phyloP scores from a whole-genome alignment of 2,113 vertebrate genomes.

The Lycocorax pyrrhopterus region DNA sequence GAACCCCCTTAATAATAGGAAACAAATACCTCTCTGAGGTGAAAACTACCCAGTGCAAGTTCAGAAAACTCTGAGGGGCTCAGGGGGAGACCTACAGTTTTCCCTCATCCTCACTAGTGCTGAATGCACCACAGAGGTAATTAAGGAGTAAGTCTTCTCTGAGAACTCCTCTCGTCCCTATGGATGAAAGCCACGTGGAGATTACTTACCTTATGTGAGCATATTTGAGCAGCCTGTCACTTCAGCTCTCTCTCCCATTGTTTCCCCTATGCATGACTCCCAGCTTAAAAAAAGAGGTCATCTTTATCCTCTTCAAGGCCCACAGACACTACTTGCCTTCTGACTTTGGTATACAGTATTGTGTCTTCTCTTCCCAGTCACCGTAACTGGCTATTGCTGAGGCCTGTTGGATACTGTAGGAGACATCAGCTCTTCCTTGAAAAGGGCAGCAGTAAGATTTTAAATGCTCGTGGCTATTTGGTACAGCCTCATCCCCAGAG shows the following conservation, averaged over 20 bases:
- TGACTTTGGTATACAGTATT: not conserved
- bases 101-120: not conserved
- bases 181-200: not conserved
- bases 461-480: not conserved
- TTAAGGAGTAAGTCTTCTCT: not conserved
- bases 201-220: not conserved
- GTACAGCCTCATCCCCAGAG: not conserved
- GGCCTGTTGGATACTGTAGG: not conserved
- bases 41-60: not conserved
- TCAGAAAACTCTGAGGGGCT: not conserved
- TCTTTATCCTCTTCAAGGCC: not conserved
- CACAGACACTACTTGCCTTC: not conserved
- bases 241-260: not conserved
- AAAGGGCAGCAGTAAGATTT: not conserved
- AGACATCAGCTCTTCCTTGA: not conserved
- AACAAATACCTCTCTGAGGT: not conserved
- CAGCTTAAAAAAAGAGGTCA: not conserved
- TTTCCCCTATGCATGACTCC: not conserved
- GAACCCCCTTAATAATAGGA: not conserved
- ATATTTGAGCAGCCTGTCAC: not conserved
- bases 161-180: not conserved
- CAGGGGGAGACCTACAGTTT: not conserved
- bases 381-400: not conserved
- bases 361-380: not conserved
- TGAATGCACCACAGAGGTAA: not conserved